Conservation (phyloP, 2,888 invertebrate species). For the Tricholauxania praeusta region DNA sequence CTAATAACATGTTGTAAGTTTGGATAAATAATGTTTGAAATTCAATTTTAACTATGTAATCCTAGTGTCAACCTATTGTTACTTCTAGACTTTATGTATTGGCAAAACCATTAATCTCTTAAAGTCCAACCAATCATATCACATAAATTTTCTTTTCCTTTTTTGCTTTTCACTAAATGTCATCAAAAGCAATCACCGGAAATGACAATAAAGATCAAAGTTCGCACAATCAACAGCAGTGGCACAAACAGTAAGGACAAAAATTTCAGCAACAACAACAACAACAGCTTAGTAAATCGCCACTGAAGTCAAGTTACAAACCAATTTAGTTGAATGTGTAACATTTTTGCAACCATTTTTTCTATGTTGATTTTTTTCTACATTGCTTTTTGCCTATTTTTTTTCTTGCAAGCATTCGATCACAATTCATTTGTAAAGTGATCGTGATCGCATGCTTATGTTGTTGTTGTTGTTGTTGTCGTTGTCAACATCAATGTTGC, state of each 20-base stretch:
- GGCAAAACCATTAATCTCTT: too few relatives aligned
- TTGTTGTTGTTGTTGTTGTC: neutral
- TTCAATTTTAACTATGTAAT: too few relatives aligned
- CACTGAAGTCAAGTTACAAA: conserved; percentile 33
- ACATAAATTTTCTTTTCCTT: too few relatives aligned
- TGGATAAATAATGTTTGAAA: too few relatives aligned
- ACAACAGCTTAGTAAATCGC: neutral
- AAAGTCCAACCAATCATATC: too few relatives aligned
- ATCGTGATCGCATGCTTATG: conserved; percentile 30
- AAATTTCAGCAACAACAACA: conserved; percentile 25
- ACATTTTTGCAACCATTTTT: conserved; percentile 11
- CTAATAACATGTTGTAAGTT: too few relatives aligned
- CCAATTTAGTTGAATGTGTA: conserved; percentile 37
- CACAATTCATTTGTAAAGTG: conserved; percentile 32
- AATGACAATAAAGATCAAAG: conserved; percentile 17
- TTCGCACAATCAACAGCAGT: conserved; percentile 22
- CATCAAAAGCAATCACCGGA: conserved; percentile 28
- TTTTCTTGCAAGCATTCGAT: conserved; percentile 7
- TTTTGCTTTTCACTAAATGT: conserved; percentile 10
- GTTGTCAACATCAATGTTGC: conserved; percentile 2
- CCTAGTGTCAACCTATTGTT: too few relatives aligned
- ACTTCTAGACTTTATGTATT: too few relatives aligned
- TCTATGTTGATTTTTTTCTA: neutral
- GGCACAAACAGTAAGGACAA: neutral
- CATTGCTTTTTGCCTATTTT: neutral